These are phyloP conservation scores for Drosophila cognata DNA, from an alignment of 2,888 invertebrate genomes.

Conservation along the genomic window DNA sequence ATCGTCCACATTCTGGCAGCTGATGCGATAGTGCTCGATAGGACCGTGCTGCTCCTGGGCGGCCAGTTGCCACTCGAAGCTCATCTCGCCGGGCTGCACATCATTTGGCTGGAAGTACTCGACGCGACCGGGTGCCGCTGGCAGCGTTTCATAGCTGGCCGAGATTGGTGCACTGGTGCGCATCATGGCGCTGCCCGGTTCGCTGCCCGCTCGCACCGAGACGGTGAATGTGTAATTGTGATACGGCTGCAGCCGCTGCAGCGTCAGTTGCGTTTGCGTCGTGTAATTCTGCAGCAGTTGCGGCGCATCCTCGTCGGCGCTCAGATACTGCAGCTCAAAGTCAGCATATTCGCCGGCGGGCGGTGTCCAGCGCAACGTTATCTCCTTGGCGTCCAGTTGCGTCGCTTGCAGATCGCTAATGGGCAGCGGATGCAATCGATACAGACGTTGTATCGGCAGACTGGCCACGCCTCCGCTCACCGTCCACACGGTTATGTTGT, in stretches of 20 bases:
- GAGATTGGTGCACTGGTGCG: slow-evolving; percentile 92
- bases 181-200: slow-evolving; percentile 85
- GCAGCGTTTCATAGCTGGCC: slow-evolving; percentile 91
- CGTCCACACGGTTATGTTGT: slow-evolving; percentile 97
- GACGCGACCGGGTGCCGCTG: slow-evolving; percentile 94
- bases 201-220: slow-evolving; percentile 91
- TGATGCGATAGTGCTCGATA: slow-evolving; percentile 91
- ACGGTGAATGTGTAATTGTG: slow-evolving; percentile 95
- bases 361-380: slow-evolving; percentile 92
- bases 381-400: slow-evolving; percentile 90
- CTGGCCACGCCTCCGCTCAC: slow-evolving; percentile 93
- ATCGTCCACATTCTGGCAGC: slow-evolving; percentile 89
- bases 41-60: slow-evolving; percentile 92
- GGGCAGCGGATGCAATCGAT: slow-evolving; percentile 93
- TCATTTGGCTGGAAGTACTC: slow-evolving; percentile 90
- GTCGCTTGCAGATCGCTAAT: slow-evolving; percentile 92
- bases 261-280: slow-evolving; percentile 88
- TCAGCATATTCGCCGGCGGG: slow-evolving; percentile 94
- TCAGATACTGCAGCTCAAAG: slow-evolving; percentile 94
- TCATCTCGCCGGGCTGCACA: slow-evolving; percentile 92
- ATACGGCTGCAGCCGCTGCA: slow-evolving; percentile 91
- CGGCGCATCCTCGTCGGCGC: slow-evolving; percentile 88
- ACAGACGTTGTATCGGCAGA: slow-evolving; percentile 93
- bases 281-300: slow-evolving; percentile 90
- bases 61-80: slow-evolving; percentile 92